Evolutionary conservation across 2,888 invertebrate genomes (phyloP), one percentile per base, ranked within the genome.

Genomic region (Ephialtes manifestator): DNA sequence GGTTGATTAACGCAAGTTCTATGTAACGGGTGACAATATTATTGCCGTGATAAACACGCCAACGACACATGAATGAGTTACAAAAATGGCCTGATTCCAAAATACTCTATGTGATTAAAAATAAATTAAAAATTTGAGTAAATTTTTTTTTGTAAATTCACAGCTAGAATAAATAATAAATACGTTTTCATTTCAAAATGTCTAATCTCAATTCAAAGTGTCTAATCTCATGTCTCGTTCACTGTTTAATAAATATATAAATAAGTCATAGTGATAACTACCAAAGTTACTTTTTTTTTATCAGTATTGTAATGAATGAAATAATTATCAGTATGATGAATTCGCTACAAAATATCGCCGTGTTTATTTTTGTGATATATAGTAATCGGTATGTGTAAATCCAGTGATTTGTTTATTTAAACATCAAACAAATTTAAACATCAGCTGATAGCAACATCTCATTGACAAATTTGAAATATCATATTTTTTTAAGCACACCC

Each of bases 21-120:
- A 24, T 72, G 67, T 48, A 68, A 70, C 60, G 20, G 15, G 20
- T 48, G 53, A 15, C 20, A 28, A 60, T 68, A 24, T 75, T 20
- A 58, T 76, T 79, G 28, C 18, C 75, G 18, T 48, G 58, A 74
- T 70, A 75, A 24, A 39, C 70, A 84, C 67, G 85, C 46, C 31
- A 43, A 18, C 15, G 8, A 15, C 48, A 39, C 74, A 31, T 48
- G 43, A 46, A 20, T 18, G 3, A 31, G 76, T 77, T 76, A 80
- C 20, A 11, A 58, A 24, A 58, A 28, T 58, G 2, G 58, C 4
- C 58, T 58, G 24, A 28, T 58, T 58, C 15, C 10, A 4, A 58
- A 58, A 58, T 15, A 15, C 13, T 24, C 13, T 28, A 24, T 13
- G 28, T 11, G 4, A 28, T 24, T 58, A 55, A 55, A 24, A 24